These are phyloP conservation scores for Bradypus variegatus DNA, from an alignment of 2,797 vertebrate species.

Conservation along the genomic window DNA sequence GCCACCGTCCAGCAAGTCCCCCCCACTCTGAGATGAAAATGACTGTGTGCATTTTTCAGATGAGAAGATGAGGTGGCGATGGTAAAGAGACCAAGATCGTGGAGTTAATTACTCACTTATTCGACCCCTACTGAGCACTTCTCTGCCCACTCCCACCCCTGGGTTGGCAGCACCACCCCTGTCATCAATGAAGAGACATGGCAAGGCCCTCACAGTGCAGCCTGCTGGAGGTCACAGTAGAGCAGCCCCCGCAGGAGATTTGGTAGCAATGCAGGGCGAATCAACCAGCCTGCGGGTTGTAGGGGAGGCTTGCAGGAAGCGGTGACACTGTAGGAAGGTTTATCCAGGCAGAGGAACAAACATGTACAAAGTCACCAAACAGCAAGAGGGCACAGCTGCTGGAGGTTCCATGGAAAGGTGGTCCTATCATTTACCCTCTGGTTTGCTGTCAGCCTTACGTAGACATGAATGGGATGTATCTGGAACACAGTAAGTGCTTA, in stretches of 20 bases:
- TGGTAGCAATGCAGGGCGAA: background rate
- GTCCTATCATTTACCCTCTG: background rate
- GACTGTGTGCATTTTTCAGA: background rate
- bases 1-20: background rate
- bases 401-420: background rate
- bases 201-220: background rate
- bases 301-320: background rate
- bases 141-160: fast-evolving
- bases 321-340: background rate
- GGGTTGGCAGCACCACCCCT: background rate
- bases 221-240: too few relatives aligned
- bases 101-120: background rate
- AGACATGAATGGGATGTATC: background rate
- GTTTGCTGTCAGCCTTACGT: background rate
- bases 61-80: background rate
- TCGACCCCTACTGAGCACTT: background rate
- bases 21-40: background rate
- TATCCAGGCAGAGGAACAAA: too few relatives aligned
- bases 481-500: background rate
- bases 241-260: background rate
- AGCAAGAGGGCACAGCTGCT: background rate
- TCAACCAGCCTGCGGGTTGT: background rate
- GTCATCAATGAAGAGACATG: background rate
- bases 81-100: background rate
- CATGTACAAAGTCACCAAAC: background rate